A percentile compares a stretch with the other conserved stretches of the same genome.
Evolutionary conservation across 2,797 vertebrate genomes (phyloP).

Genomic region (Carcharodon carcharias): DNA sequence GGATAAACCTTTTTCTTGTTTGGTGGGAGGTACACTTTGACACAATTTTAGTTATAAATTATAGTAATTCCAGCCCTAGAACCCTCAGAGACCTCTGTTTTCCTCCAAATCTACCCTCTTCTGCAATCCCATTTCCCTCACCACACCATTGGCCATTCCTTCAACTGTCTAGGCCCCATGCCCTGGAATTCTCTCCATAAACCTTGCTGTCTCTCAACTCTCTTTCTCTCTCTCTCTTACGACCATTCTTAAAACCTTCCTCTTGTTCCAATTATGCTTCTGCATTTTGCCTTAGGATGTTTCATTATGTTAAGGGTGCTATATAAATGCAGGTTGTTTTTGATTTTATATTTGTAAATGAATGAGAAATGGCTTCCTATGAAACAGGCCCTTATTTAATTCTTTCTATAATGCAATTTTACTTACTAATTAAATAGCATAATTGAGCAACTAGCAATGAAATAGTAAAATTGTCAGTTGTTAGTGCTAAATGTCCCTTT

Average conservation of each 20-base stretch:
- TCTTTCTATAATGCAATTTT: neutral
- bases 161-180: neutral
- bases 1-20: neutral
- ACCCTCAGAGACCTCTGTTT: neutral
- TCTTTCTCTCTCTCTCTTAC: neutral
- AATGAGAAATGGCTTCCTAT: neutral
- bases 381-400: neutral
- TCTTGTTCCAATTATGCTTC: neutral
- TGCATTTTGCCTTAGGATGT: neutral
- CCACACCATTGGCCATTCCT: neutral
- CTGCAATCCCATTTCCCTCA: neutral
- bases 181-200: neutral
- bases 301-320: neutral
- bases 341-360: neutral
- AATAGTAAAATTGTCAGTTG: neutral
- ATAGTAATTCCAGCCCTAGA: neutral
- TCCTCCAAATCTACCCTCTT: neutral
- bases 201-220: neutral
- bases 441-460: neutral
- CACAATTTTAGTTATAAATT: neutral
- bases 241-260: neutral
- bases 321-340: neutral
- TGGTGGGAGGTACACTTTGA: neutral
- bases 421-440: neutral
- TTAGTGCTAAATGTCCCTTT: neutral